phyloP scores from a whole-genome alignment of 2,797 vertebrate species.

The Champsocephalus gunnari region DNA sequence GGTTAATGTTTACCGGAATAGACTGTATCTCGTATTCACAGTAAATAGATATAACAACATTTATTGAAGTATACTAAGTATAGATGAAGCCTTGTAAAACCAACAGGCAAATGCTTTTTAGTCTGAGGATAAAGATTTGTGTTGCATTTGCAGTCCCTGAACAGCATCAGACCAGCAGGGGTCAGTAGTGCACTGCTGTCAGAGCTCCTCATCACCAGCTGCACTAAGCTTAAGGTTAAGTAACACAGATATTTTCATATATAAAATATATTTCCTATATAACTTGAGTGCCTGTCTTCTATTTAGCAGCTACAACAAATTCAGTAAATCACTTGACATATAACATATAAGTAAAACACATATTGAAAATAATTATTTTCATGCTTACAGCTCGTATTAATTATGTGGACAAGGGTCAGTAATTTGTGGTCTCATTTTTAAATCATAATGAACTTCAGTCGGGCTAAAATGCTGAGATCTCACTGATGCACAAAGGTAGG shows the following conservation, averaged over 20 bases:
- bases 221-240: conserved; percentile 9
- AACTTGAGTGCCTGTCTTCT: neutral
- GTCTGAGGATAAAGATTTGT: neutral
- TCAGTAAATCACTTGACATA: neutral
- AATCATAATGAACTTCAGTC: conserved; percentile 62
- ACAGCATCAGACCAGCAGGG: conserved; percentile 70
- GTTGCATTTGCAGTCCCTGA: neutral
- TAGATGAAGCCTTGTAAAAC: neutral
- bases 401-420: conserved; percentile 47
- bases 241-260: conserved; percentile 26
- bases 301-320: neutral
- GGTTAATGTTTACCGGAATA: neutral
- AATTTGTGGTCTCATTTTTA: conserved; percentile 53
- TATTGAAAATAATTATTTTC: conserved; percentile 44
- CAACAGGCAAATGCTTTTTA: neutral
- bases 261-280: neutral
- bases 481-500: conserved; percentile 59
- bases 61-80: neutral
- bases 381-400: conserved; percentile 41
- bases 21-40: neutral
- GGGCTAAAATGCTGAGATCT: conserved; percentile 37
- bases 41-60: neutral
- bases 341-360: neutral
- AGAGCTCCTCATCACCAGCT: conserved; percentile 6
- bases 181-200: conserved; percentile 76